Evolutionary conservation across 2,888 invertebrate species (phyloP).

Genomic region (Schizaphis graminum): DNA sequence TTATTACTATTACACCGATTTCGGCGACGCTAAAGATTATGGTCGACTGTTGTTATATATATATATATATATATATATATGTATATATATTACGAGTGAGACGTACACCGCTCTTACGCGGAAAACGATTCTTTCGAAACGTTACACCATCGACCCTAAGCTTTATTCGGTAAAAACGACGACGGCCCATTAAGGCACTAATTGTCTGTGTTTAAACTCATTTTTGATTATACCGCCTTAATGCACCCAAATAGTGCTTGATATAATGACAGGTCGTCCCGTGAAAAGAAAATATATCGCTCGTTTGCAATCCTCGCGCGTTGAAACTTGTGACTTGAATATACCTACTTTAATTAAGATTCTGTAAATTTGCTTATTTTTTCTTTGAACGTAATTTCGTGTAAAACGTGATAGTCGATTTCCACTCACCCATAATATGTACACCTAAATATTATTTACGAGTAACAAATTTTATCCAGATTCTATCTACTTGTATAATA

Average conservation of each 20-base stretch:
- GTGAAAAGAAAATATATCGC: background rate
- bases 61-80: no score
- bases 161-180: background rate
- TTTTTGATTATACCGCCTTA: conserved; percentile 14
- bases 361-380: no score
- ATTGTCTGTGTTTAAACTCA: background rate
- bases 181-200: background rate
- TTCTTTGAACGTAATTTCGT: no score
- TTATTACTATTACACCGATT: background rate
- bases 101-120: background rate
- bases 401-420: no score
- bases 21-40: background rate
- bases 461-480: no score
- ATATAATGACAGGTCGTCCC: background rate
- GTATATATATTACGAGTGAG: background rate
- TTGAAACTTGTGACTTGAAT: background rate
- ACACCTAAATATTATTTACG: no score
- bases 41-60: background rate
- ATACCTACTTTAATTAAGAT: no score
- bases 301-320: background rate
- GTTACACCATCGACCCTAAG: background rate
- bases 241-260: background rate
- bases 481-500: no score
- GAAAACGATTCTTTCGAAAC: background rate
- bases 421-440: no score